Evolutionary conservation across 1,140 invertebrate species (phyloP).

Genomic region (Bombus sibiricus): DNA sequence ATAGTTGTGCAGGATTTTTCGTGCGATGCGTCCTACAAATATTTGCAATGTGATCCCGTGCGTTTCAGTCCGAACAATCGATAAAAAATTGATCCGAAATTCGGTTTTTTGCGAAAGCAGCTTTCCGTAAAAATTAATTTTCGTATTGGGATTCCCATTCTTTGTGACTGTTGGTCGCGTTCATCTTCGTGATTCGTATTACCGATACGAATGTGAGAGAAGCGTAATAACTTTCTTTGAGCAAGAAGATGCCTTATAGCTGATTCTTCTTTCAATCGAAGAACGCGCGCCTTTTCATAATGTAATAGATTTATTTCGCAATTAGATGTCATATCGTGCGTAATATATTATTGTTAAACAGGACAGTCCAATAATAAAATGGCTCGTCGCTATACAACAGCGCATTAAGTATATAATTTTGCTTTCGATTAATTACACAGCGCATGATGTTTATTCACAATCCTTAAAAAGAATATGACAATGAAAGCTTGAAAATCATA

Average conservation of each 20-base stretch:
- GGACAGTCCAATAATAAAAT: no score
- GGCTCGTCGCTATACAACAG: no score
- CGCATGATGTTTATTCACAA: no score
- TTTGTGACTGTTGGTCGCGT: not conserved
- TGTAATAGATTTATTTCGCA: not conserved
- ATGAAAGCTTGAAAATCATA: no score
- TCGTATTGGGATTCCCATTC: not conserved
- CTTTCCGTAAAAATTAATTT: not conserved
- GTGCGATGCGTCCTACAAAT: not conserved
- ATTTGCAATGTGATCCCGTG: not conserved
- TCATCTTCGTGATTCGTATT: no score
- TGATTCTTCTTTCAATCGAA: not conserved
- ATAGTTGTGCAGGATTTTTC: slow-evolving; percentile 12
- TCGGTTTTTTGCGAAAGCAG: not conserved
- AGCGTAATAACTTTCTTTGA: no score
- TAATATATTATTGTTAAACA: no score
- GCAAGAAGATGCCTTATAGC: not conserved
- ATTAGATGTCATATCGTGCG: not conserved
- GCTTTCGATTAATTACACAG: no score
- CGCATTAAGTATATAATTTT: no score
- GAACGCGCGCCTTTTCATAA: not conserved
- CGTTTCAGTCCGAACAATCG: not conserved
- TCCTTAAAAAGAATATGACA: no score
- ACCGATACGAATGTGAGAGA: no score
- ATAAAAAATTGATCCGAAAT: not conserved